Percentiles rank a stretch among this genome's conserved stretches.
Evolutionary conservation across 2,888 invertebrate species (phyloP).

Genomic region (Agrypnus murinus): DNA sequence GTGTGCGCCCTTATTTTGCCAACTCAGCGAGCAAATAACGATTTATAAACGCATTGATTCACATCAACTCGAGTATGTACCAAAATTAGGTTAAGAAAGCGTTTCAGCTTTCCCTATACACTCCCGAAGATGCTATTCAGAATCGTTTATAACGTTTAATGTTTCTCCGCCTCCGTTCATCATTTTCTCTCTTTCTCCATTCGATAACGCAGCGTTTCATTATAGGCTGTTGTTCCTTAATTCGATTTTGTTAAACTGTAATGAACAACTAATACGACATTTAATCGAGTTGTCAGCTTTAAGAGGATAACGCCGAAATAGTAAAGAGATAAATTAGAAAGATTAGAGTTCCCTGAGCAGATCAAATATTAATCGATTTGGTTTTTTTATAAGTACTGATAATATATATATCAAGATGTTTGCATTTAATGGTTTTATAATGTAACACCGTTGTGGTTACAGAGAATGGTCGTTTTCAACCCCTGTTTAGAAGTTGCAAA

Average conservation of each 20-base stretch:
- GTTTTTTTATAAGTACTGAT: too few species aligned
- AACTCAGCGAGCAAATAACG: conserved; percentile 30
- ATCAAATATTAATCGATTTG: too few species aligned
- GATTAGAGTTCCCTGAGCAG: background rate
- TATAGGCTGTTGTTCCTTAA: conserved; percentile 26
- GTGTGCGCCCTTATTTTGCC: conserved; percentile 38
- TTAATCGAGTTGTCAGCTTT: conserved; percentile 34
- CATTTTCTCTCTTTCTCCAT: background rate
- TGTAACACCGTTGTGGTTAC: conserved; percentile 62
- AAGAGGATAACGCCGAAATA: conserved; percentile 30
- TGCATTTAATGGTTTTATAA: conserved; percentile 31
- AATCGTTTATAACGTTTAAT: conserved; percentile 36
- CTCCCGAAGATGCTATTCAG: conserved; percentile 27
- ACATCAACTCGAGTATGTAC: conserved; percentile 32
- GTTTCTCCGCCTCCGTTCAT: conserved; percentile 2
- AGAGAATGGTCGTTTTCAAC: conserved; percentile 85
- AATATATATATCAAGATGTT: background rate
- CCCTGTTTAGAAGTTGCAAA: conserved; percentile 83
- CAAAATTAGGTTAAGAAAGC: conserved; percentile 39
- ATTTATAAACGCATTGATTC: conserved; percentile 36
- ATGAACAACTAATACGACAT: conserved; percentile 25
- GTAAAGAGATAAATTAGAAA: conserved; percentile 21
- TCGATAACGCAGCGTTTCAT: conserved; percentile 26
- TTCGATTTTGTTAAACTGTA: conserved; percentile 23
- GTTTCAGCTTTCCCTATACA: conserved; percentile 12